phyloP scores from a whole-genome alignment of 1,140 invertebrate genomes.

The Chironomus striatipennis region DNA sequence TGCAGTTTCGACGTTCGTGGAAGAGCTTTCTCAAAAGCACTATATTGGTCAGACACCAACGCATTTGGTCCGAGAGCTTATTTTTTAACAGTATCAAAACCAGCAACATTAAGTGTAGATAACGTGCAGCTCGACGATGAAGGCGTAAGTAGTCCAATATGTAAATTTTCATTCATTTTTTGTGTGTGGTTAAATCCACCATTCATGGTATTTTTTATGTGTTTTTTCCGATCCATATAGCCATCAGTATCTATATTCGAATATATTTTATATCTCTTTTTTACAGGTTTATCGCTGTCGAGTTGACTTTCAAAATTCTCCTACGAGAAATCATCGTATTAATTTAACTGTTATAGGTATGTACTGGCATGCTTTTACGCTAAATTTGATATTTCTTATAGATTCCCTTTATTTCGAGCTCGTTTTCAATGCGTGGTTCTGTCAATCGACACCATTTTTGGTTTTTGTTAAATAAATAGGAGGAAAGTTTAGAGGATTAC shows the following conservation, averaged over 20 bases:
- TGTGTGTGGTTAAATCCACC: background rate
- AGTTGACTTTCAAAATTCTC: conserved; percentile 83
- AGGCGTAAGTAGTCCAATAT: conserved; percentile 46
- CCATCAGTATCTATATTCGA: no score
- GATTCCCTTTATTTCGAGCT: no score
- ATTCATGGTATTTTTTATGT: background rate
- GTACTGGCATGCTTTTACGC: conserved; percentile 33
- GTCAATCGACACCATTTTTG: no score
- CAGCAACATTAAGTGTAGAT: conserved; percentile 69
- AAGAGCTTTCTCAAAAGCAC: conserved; percentile 61
- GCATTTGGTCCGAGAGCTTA: conserved; percentile 69
- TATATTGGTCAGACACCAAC: conserved; percentile 68
- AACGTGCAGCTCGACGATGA: conserved; percentile 74
- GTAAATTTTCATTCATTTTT: background rate
- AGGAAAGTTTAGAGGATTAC: no score
- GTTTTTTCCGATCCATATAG: background rate
- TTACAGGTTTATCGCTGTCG: conserved; percentile 64
- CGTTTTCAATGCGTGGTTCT: no score
- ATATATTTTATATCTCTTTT: conserved; percentile 25
- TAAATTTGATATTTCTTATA: no score
- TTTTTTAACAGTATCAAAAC: conserved; percentile 61
- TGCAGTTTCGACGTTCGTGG: conserved; percentile 71
- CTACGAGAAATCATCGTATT: conserved; percentile 81
- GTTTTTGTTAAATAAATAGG: no score
- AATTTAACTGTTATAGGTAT: conserved; percentile 86